Evolutionary conservation across 2,113 vertebrate genomes (phyloP), one percentile per base, ranked within the genome.

Genomic region (Platysteira castanea): DNA sequence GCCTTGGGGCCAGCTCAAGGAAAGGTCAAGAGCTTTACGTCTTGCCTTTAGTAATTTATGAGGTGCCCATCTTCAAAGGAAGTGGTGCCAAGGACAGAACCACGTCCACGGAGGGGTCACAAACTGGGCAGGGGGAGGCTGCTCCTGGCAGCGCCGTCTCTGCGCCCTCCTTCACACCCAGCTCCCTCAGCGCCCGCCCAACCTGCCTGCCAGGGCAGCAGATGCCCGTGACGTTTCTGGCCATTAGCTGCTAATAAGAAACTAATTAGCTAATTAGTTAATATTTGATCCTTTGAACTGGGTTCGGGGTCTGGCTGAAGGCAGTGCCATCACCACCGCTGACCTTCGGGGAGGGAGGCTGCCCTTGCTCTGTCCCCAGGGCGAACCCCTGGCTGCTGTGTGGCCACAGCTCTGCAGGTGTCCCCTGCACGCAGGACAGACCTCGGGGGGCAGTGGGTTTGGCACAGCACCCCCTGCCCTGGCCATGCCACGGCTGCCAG

Each of bases 351-450:
- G 13, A 5, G 23, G 52, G 26, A 16, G 23, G 2, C 6, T 14
- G 75, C 41, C 59, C 7, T 21, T 26, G n/a, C 24, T n/a, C 19
- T 1, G 0, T 33, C 10, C 82, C 2, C 2, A 1, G 10, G 56
- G 18, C 18, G 3, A 23, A 2, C 1, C 37, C 21, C 52, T 41
- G 4, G 1, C n/a, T 6, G 24, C 7, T 2, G 13, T 4, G 59
- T 17, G 69, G 8, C 18, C 50, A 3, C 69, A 21, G 13, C 52
- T n/a, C 12, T 13, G 64, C 54, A 44, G 73, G 27, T 37, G 49
- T 4, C 28, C 53, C 75, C 63, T 7, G 42, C 11, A 2, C 16
- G 73, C 44, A 5, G 67, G 16, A 33, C 81, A 52, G 7, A 4
- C 17, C 26, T 23, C 7, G 6, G 30, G 47, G 28, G 15, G 6